Evolutionary conservation across 2,113 vertebrate species (phyloP).

Genomic region (Myrmophylax atrothorax): DNA sequence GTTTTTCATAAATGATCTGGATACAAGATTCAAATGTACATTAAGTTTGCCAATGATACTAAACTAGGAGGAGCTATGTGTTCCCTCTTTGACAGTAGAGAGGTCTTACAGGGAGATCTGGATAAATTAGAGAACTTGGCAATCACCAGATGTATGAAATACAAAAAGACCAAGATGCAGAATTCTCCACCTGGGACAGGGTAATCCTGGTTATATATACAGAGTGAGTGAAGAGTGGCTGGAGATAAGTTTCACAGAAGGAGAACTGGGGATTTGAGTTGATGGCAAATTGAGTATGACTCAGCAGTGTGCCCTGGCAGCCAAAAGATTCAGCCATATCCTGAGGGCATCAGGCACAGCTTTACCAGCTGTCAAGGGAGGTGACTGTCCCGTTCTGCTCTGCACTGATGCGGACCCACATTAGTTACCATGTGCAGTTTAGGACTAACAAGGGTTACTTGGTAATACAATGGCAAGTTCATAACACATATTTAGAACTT

Average conservation of each 20-base stretch:
- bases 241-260: background rate
- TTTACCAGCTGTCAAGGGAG: fast-evolving
- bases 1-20: background rate
- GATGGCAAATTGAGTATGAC: background rate
- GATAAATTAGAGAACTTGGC: background rate
- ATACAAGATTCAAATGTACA: background rate
- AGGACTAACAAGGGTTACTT: background rate
- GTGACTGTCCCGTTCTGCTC: background rate
- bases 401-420: fast-evolving
- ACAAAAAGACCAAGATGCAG: background rate
- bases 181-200: background rate
- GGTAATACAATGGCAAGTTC: background rate
- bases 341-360: background rate
- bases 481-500: background rate
- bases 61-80: background rate
- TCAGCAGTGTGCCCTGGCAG: background rate
- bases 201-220: background rate
- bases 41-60: background rate
- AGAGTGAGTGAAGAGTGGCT: background rate
- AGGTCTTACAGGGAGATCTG: background rate
- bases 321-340: fast-evolving
- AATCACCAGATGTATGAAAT: background rate
- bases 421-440: fast-evolving
- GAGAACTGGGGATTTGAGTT: background rate
- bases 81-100: background rate